phyloP scores from a whole-genome alignment of 2,797 vertebrate species.

The Bovichtus diacanthus region DNA sequence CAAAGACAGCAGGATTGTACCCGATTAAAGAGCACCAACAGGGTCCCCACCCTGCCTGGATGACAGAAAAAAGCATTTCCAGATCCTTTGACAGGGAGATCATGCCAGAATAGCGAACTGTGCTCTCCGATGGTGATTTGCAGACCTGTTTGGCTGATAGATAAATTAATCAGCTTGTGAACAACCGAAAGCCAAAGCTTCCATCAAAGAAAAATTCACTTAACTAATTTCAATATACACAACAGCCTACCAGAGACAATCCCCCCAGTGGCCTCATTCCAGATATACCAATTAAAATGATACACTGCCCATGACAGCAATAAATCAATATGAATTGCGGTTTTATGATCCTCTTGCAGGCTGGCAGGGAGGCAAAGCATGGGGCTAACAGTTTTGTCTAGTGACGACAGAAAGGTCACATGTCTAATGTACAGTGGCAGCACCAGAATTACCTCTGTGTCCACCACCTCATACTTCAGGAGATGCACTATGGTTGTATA shows the following conservation, averaged over 20 bases:
- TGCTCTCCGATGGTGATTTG: constrained; percentile 21
- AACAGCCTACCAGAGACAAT: constrained; percentile 26
- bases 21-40: constrained; percentile 7
- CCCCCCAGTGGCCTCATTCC: constrained; percentile 21
- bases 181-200: constrained; percentile 17
- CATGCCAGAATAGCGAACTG: neutral
- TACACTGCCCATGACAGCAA: constrained; percentile 35
- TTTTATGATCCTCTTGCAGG: constrained; percentile 56
- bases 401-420: constrained; percentile 48
- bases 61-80: constrained; percentile 11
- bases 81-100: constrained; percentile 23
- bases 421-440: constrained; percentile 7
- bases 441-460: constrained; percentile 8
- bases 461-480: neutral
- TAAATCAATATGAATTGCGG: constrained; percentile 53
- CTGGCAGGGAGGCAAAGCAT: constrained; percentile 18
- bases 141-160: constrained; percentile 31
- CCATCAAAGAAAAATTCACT: constrained; percentile 39
- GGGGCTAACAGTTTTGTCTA: constrained; percentile 23
- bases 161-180: constrained; percentile 43
- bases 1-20: constrained; percentile 8
- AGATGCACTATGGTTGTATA: neutral
- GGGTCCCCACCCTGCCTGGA: neutral
- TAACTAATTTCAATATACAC: constrained; percentile 42
- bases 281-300: constrained; percentile 62